These are phyloP conservation scores for Scaptomyza montana DNA, from an alignment of 1,140 invertebrate genomes.

Conservation along the genomic window DNA sequence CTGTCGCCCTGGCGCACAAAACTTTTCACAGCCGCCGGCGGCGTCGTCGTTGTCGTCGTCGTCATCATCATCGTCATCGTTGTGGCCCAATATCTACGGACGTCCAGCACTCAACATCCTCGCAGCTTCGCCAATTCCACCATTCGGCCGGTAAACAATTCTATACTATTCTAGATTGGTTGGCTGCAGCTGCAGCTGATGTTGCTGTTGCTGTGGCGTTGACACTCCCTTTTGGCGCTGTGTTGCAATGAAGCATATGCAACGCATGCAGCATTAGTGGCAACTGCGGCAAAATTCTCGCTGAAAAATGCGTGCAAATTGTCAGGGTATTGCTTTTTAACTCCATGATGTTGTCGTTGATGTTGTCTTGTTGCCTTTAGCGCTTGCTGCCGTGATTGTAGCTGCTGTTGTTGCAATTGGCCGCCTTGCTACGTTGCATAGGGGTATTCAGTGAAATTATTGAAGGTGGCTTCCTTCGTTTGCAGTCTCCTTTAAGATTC, in stretches of 20 bases:
- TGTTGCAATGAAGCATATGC: slow-evolving; percentile 61
- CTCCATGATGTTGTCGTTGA: slow-evolving; percentile 4
- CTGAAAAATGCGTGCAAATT: slow-evolving; percentile 53
- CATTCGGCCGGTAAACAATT: neutral
- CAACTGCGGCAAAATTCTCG: slow-evolving; percentile 47
- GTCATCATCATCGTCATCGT: slow-evolving; percentile 35
- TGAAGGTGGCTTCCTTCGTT: no score
- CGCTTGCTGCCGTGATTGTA: slow-evolving; percentile 2
- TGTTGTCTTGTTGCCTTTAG: slow-evolving; percentile 17
- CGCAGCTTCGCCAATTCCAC: slow-evolving; percentile 2
- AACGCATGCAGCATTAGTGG: slow-evolving; percentile 52
- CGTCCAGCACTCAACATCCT: slow-evolving; percentile 22
- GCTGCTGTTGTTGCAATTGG: slow-evolving; percentile 18
- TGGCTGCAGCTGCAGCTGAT: slow-evolving; percentile 16
- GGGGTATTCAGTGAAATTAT: slow-evolving; percentile 10
- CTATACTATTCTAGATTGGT: slow-evolving; percentile 8
- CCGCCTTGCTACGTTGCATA: slow-evolving; percentile 4
- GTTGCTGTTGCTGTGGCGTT: slow-evolving; percentile 28
- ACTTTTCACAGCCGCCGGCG: slow-evolving; percentile 63
- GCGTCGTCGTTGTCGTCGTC: slow-evolving; percentile 31
- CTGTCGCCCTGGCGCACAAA: slow-evolving; percentile 73
- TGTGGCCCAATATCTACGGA: slow-evolving; percentile 26
- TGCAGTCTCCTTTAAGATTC: no score
- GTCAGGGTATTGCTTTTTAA: slow-evolving; percentile 37
- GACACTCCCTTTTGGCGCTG: slow-evolving; percentile 71